Evolutionary conservation across 64 coral and sea anemone genomes (phyloP), one percentile per base, ranked within the genome.

Genomic region (Hydrozoanthus tunicans): DNA sequence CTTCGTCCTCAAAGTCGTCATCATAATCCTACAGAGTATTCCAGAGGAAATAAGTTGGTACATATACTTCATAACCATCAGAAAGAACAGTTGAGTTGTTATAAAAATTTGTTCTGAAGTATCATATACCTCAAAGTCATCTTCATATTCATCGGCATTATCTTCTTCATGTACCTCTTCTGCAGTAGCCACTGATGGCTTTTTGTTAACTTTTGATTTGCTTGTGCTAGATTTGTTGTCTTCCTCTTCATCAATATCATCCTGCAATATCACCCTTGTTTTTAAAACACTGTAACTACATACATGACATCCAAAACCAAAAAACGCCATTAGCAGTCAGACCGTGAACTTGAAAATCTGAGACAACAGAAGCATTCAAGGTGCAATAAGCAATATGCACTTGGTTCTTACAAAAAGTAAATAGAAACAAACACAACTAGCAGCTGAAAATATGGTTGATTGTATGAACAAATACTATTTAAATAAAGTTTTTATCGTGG

Each of bases 1-100:
- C 89, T 51, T 98, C 96, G 70, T 98, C 93, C 77, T 98, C 96
- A 98, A 94, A 98, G 62, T 98, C 96, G 73, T 98, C 96, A 70
- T 98, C 96, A 77, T 98, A 98, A 77, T 98, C 96, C 96, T 98
- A 65, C 5, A 77, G 65, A 81, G n/a, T 53, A 51, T 90, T 80
- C 58, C 80, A 82, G 15, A 82, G 57, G 80, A 82, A 82, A 82
- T 81, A 56, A 81, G 54, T 81, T 58, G 51, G 52, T 81, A 81
- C 79, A 57, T 81, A 58, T 81, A 56, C 79, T 58, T 56, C 52
- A 70, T 70, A 51, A 70, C 43, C 62, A 71, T 51, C n/a, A 26
- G 26, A 70, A 52, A 17, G 14, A 9, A 13, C 63, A n/a, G 9
- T 70, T 66, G 9, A 25, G 24, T 64, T 15, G 4, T 20, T 64